Evolutionary conservation across 2,797 vertebrate genomes (phyloP).

Genomic region (Pseudomugil tenellus): DNA sequence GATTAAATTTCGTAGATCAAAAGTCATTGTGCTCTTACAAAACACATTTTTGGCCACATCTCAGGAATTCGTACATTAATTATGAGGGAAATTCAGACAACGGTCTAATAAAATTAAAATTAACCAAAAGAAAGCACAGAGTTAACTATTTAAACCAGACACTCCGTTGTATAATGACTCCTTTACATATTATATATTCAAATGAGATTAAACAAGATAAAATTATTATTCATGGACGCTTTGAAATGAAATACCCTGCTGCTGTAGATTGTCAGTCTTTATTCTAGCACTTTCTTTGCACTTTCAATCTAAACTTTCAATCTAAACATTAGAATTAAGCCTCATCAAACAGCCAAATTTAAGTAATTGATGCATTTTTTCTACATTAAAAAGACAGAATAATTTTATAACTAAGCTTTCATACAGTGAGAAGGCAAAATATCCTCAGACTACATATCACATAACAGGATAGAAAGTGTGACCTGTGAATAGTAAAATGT

Average conservation of each 20-base stretch:
- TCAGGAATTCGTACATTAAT: conserved; percentile 1
- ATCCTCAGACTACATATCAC: too few relatives aligned
- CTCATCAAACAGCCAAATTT: background rate
- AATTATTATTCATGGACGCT: too few relatives aligned
- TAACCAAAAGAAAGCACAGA: background rate
- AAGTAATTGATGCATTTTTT: background rate
- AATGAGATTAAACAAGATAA: too few relatives aligned
- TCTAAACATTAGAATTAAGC: background rate
- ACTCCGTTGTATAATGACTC: background rate
- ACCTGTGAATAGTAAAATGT: too few relatives aligned
- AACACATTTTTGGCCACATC: background rate
- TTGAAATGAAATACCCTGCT: too few relatives aligned
- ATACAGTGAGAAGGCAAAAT: too few relatives aligned
- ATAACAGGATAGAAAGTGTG: too few relatives aligned
- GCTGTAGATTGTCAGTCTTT: background rate
- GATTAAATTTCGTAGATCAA: conserved; percentile 18
- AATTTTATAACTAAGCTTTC: too few relatives aligned
- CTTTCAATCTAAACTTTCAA: background rate
- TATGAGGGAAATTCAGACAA: background rate
- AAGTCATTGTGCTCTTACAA: background rate
- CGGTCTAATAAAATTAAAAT: background rate
- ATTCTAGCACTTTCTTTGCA: background rate
- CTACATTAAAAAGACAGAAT: background rate
- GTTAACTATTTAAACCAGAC: background rate
- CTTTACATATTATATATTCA: too few relatives aligned